Base-by-base conservation (phyloP, 2,888 invertebrate genomes). In the Spodoptera exigua region DNA sequence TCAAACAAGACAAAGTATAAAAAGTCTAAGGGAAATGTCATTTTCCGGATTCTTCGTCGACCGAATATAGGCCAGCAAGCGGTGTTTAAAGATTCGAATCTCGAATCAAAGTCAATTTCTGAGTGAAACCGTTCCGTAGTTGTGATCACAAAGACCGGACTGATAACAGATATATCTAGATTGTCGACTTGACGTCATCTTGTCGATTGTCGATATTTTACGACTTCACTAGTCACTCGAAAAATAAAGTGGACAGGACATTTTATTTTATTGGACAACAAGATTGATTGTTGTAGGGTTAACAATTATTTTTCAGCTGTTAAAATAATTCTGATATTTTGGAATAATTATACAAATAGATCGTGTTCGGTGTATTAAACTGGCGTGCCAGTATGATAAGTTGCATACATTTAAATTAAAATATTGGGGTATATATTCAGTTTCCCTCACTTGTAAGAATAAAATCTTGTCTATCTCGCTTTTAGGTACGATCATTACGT, bases 31-130 rank as follows among this genome's bases (percentile, higher is more conserved):
- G 34, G 36, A 39, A 54, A 48, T 34, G 37, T 41, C 34, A 56
- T 49, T 55, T 40, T 48, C 55, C 21, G 12, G 13, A 16, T 69
- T 53, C 48, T 40, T 37, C 21, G n/a, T n/a, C n/a, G n/a, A 40
- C 21, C 63, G 16, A 32, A 37, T 69, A 48, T 61, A 52, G 35
- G 61, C 41, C 13, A 16, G 9, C 13, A 34, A 5, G 55, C 34
- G 48, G 54, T 36, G 32, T 13, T 13, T 2, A 9, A n/a, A 34
- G 34, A 69, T 44, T 43, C 43, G 32, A 39, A 54, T 62, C 27
- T 54, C 53, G 32, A 72, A 69, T 68, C 56, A 53, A 51, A 54
- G 37, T 71, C 46, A 44, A 64, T 58, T 27, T 64, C 61, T 37
- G 48, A 14, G 11, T 17, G 32, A 14, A 12, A 5, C 5, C 17